These are phyloP conservation scores for Geodia barretti DNA, from an alignment of 37 sponge, comb jelly and placozoan species.

Conservation along the genomic window DNA sequence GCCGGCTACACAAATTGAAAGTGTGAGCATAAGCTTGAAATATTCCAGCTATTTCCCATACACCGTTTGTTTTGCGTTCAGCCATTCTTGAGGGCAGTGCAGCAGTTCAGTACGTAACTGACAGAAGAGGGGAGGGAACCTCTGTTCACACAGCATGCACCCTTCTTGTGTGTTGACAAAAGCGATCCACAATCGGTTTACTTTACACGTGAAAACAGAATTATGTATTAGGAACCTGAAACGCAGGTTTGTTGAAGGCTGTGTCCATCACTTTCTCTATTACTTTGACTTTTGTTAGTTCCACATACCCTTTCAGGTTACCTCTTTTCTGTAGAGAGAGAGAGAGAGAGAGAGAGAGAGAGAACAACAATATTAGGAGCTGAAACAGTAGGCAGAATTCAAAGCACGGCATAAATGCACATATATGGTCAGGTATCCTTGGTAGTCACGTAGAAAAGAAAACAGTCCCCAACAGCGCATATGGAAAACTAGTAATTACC, in stretches of 20 bases:
- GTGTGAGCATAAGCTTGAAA: no score
- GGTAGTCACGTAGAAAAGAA: no score
- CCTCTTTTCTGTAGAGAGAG: conserved; percentile 67
- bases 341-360: background rate
- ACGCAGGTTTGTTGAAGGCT: conserved; percentile 81
- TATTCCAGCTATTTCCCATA: no score
- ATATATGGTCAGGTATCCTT: background rate
- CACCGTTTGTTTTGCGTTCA: no score
- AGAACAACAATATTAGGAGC: background rate
- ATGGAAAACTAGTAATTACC: no score
- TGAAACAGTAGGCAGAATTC: background rate
- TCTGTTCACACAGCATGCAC: no score
- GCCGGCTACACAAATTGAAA: no score
- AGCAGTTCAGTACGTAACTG: background rate
- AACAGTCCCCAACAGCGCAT: no score
- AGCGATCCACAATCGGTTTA: no score
- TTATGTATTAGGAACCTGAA: no score
- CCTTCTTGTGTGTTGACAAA: no score
- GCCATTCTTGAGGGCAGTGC: background rate
- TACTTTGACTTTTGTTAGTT: conserved; percentile 58
- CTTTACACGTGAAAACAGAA: no score
- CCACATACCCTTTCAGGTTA: conserved; percentile 66
- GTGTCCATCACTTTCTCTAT: conserved; percentile 69
- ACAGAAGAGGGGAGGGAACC: background rate
- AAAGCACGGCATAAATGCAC: background rate